Percentiles rank a stretch among this genome's conserved stretches.
These are phyloP conservation scores for Rhyacichthys aspro DNA, from an alignment of 2,797 vertebrate species.

Conservation along the genomic window DNA sequence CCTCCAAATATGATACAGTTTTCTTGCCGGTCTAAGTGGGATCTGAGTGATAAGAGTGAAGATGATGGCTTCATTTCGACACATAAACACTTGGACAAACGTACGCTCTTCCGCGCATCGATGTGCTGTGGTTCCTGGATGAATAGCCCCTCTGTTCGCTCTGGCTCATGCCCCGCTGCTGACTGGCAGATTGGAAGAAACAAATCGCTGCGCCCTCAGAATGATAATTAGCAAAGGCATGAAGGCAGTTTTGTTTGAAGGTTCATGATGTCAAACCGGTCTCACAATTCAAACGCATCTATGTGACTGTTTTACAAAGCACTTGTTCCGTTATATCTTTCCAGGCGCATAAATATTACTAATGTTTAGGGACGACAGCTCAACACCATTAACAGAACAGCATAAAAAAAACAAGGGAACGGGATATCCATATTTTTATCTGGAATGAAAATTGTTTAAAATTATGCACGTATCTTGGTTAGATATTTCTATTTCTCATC, in stretches of 20 bases:
- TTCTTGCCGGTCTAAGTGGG: too few relatives aligned
- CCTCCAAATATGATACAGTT: too few relatives aligned
- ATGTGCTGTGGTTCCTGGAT: slow-evolving; percentile 63
- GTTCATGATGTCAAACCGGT: slow-evolving; percentile 71
- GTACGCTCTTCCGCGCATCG: slow-evolving; percentile 33
- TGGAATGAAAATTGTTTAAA: too few relatives aligned
- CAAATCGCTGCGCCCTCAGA: slow-evolving; percentile 99
- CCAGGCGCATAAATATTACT: slow-evolving; percentile 1
- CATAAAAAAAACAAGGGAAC: too few relatives aligned
- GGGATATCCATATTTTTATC: too few relatives aligned
- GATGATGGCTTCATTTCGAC: slow-evolving; percentile 42
- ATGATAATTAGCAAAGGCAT: slow-evolving; percentile 98
- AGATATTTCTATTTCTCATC: too few relatives aligned
- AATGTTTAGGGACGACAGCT: too few relatives aligned
- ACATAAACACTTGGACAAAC: slow-evolving; percentile 19
- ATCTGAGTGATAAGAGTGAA: neutral
- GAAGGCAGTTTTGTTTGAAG: slow-evolving; percentile 95
- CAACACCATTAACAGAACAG: too few relatives aligned
- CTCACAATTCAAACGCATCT: neutral
- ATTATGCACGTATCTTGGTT: too few relatives aligned
- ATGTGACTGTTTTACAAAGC: slow-evolving; percentile 3
- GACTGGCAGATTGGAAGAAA: slow-evolving; percentile 98
- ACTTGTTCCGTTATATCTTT: neutral
- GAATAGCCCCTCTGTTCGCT: slow-evolving; percentile 83
- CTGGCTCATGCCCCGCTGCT: slow-evolving; percentile 88